Evolutionary conservation across 2,888 invertebrate species (phyloP).

Genomic region (Platycnemis pennipes): DNA sequence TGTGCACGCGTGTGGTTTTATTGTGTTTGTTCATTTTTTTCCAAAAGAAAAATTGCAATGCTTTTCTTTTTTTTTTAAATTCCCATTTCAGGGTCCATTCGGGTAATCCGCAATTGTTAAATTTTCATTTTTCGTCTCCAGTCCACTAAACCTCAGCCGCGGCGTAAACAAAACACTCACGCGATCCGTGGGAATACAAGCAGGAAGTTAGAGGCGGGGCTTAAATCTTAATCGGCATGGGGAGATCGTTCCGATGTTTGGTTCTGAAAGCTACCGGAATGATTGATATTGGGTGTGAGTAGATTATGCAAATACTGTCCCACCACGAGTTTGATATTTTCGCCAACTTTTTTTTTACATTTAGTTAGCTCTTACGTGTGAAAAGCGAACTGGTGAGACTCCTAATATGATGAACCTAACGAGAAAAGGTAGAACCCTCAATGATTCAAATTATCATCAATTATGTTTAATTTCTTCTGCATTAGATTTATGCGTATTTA

Average conservation of each 20-base stretch:
- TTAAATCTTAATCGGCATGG: neutral
- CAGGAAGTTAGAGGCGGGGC: constrained; percentile 23
- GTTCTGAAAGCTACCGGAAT: constrained; percentile 22
- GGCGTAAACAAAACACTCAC: constrained; percentile 47
- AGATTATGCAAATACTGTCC: constrained; percentile 41
- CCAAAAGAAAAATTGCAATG: too few relatives aligned
- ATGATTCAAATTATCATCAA: too few relatives aligned
- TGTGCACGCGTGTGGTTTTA: neutral
- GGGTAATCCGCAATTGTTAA: neutral
- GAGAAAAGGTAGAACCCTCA: too few relatives aligned
- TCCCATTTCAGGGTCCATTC: neutral
- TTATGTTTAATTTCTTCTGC: too few relatives aligned
- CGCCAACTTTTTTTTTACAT: neutral
- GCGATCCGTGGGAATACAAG: constrained; percentile 16
- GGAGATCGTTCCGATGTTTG: constrained; percentile 43
- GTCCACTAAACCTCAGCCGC: constrained; percentile 41
- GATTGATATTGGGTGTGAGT: constrained; percentile 12
- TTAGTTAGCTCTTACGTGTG: neutral
- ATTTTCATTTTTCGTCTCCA: neutral
- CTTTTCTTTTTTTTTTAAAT: neutral
- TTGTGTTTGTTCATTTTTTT: constrained; percentile 13
- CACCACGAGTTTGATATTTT: neutral
- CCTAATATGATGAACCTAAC: neutral
- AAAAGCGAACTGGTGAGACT: neutral
- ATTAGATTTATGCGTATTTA: too few relatives aligned